Percentiles rank a stretch among this genome's conserved stretches.
Evolutionary conservation across 2,888 invertebrate species (phyloP).

Genomic region (Brachyopa scutellaris): DNA sequence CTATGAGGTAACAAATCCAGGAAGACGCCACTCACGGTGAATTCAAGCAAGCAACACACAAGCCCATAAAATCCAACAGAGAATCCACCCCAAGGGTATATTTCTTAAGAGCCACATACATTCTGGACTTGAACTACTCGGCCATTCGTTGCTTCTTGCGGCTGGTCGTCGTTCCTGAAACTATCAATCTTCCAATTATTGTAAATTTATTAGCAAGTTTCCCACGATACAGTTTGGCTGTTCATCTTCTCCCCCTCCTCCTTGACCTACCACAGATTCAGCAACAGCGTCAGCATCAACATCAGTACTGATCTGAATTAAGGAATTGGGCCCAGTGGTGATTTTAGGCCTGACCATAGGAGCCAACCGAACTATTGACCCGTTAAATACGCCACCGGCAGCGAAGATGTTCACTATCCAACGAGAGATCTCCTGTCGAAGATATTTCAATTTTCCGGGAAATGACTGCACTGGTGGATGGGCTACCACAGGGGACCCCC

Average conservation of each 20-base stretch:
- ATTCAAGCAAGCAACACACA: constrained; percentile 44
- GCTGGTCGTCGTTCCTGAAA: constrained; percentile 33
- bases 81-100: constrained; percentile 45
- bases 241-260: neutral
- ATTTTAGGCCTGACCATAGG: constrained; percentile 7
- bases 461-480: constrained; percentile 29
- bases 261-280: too few species aligned
- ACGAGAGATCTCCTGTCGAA: constrained; percentile 53
- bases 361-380: constrained; percentile 62
- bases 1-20: constrained; percentile 57
- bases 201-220: constrained; percentile 79
- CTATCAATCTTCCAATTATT: constrained; percentile 72
- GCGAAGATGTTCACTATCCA: constrained; percentile 17
- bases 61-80: constrained; percentile 35
- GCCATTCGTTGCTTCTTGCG: constrained; percentile 25
- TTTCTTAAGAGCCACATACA: constrained; percentile 34
- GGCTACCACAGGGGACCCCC: neutral
- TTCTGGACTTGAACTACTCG: constrained; percentile 5
- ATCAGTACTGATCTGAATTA: constrained; percentile 36
- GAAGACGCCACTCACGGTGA: constrained; percentile 33
- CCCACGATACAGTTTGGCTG: constrained; percentile 78
- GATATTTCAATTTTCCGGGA: constrained; percentile 71
- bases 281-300: too few species aligned
- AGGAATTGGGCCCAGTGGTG: constrained; percentile 37
- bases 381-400: constrained; percentile 39